Evolutionary conservation across 2,888 invertebrate genomes (phyloP).

Genomic region (Artemia sinica): DNA sequence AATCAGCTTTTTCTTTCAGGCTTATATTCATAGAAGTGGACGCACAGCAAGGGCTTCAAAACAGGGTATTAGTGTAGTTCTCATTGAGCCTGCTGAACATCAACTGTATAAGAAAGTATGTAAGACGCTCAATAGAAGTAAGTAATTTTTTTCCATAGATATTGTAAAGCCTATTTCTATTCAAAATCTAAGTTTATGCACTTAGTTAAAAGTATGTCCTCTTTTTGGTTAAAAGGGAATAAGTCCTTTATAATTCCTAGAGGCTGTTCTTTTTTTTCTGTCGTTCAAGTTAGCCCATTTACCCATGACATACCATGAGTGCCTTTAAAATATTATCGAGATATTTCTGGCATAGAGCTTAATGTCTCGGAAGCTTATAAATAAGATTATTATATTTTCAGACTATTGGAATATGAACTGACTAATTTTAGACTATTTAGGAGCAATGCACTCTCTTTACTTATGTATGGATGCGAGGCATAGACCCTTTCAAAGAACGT

Average conservation of each 20-base stretch:
- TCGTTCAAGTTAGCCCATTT: no score
- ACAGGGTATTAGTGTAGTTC: slow-evolving; percentile 73
- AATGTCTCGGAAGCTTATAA: no score
- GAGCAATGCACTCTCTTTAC: no score
- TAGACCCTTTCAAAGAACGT: no score
- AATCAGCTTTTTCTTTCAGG: slow-evolving; percentile 35
- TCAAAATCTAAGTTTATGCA: slow-evolving; percentile 5
- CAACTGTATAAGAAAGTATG: slow-evolving; percentile 60
- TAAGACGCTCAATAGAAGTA: slow-evolving; percentile 65
- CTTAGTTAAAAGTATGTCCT: slow-evolving; percentile 11
- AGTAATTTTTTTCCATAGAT: slow-evolving; percentile 28
- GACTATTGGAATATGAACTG: no score
- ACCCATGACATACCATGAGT: no score
- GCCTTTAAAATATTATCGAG: no score
- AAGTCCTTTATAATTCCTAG: background rate
- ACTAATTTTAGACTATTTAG: no score
- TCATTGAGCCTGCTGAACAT: slow-evolving; percentile 76
- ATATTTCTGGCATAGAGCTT: no score
- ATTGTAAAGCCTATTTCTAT: background rate
- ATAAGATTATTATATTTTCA: no score
- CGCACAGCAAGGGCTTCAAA: slow-evolving; percentile 78
- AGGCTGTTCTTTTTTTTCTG: background rate
- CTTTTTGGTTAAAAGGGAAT: slow-evolving; percentile 8
- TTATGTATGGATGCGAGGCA: no score
- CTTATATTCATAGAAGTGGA: slow-evolving; percentile 90